phyloP scores from a whole-genome alignment of 2,113 vertebrate genomes.

The Osmerus eperlanus region DNA sequence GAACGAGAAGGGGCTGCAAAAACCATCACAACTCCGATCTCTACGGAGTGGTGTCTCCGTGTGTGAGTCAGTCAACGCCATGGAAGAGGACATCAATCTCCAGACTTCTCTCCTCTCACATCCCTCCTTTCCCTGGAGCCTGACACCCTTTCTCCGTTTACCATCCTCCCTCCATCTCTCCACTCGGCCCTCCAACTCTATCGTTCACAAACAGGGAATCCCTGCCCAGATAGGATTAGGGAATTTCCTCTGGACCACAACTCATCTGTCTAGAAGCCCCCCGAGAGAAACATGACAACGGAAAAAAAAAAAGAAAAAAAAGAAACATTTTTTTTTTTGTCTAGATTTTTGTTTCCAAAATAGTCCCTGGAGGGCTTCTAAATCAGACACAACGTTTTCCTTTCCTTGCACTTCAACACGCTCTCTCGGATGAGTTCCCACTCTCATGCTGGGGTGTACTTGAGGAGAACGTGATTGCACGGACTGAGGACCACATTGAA shows the following conservation, averaged over 20 bases:
- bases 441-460: too few species aligned
- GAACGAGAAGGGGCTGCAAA: background rate
- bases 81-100: constrained; percentile 9
- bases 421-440: too few species aligned
- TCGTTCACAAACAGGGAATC: constrained; percentile 30
- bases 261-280: constrained; percentile 31
- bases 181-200: background rate
- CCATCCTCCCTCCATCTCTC: constrained; percentile 6
- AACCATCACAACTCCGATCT: background rate
- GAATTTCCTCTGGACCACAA: constrained; percentile 44
- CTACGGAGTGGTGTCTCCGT: background rate
- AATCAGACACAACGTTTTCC: constrained; percentile 25
- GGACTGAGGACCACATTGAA: background rate
- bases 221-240: constrained; percentile 27
- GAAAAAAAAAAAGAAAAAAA: background rate
- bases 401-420: background rate
- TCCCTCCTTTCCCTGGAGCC: background rate
- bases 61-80: constrained; percentile 5
- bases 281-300: constrained; percentile 38
- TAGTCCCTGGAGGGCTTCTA: constrained; percentile 11
- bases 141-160: background rate
- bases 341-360: constrained; percentile 35
- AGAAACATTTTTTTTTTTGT: too few species aligned
- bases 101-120: background rate
- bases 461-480: background rate